Base-by-base conservation (phyloP, 1,140 invertebrate species). In the Drosophila varians region DNA sequence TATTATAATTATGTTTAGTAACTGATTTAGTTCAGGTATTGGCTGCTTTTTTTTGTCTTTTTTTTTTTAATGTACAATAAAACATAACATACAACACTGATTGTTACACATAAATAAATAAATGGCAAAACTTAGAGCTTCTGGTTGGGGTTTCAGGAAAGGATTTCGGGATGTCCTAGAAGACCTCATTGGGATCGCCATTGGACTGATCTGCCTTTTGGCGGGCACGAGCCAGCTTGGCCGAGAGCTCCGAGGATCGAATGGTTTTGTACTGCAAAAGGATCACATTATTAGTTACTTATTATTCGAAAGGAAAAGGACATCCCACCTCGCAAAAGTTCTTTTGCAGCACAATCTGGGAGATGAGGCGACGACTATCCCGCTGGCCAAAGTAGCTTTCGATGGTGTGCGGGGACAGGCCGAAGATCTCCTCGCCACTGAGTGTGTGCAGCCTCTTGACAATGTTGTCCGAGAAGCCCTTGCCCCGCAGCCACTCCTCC, bases 321-420 rank as follows among this genome's bases (percentile, higher is more conserved):
- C 11, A 2, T 16, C 0, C 16, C 16, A 97, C 96, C 92, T 95
- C 95, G 71, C 94, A 94, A 31, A 95, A 93, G 82, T 94, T 96
- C 75, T 95, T 93, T 80, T 96, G 96, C 49, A 96, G 92, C 1
- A 94, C 94, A 18, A 97, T 92, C 86, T 96, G 95, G 36, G 94
- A 95, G 74, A 94, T 93, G 4, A 97, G 92, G 4, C 95, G 92
- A 62, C 93, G 92, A 38, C 96, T 96, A 84, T 97, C 96, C 25
- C 93, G 92, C 4, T 91, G 77, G 0, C 95, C 96, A 73, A 94
- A 95, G 69, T 94, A 93, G 28, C 93, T 93, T 69, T 96, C 95
- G 26, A 96, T 91, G 74, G 96, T 93, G 42, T 91, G 69, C 14
- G 93, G 92, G 0, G 93, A 93, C 12, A 96, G 91, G 4, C 91